phyloP scores from a whole-genome alignment of 2,888 invertebrate species.

The Tillus elongatus region DNA sequence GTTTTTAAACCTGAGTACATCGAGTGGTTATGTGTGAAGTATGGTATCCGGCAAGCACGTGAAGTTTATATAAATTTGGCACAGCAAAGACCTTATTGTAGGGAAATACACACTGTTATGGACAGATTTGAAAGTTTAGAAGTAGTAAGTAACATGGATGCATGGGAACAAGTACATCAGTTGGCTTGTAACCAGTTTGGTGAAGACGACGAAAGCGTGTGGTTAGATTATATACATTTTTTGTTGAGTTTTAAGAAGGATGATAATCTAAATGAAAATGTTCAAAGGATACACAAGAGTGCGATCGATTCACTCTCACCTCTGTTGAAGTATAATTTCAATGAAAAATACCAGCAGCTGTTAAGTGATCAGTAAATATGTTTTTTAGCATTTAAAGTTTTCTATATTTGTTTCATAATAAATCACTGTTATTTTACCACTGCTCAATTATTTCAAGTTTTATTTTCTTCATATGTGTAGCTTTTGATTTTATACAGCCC shows the following conservation, averaged over 20 bases:
- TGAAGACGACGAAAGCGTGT: slow-evolving; percentile 52
- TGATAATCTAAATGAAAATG: slow-evolving; percentile 35
- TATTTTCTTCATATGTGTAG: no score
- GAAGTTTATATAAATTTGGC: no score
- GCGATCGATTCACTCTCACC: no score
- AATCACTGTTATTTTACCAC: no score
- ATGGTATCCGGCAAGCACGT: slow-evolving; percentile 51
- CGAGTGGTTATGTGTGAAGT: slow-evolving; percentile 43
- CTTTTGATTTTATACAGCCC: no score
- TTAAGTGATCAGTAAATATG: no score
- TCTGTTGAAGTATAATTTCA: no score
- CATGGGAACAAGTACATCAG: slow-evolving; percentile 53
- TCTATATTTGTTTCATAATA: no score
- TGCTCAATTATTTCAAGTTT: no score
- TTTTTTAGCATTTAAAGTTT: no score
- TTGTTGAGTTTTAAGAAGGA: slow-evolving; percentile 45
- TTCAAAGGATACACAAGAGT: no score
- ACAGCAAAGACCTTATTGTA: slow-evolving; percentile 27
- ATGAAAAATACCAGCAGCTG: no score
- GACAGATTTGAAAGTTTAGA: slow-evolving; percentile 46
- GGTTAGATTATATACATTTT: slow-evolving; percentile 48
- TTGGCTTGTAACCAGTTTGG: slow-evolving; percentile 60
- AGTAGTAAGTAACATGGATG: slow-evolving; percentile 43
- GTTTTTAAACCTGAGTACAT: slow-evolving; percentile 53
- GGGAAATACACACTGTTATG: slow-evolving; percentile 34